A percentile compares a stretch with the other conserved stretches of the same genome.
Evolutionary conservation across 2,888 invertebrate species (phyloP).

Genomic region (Strigamia crassipes): DNA sequence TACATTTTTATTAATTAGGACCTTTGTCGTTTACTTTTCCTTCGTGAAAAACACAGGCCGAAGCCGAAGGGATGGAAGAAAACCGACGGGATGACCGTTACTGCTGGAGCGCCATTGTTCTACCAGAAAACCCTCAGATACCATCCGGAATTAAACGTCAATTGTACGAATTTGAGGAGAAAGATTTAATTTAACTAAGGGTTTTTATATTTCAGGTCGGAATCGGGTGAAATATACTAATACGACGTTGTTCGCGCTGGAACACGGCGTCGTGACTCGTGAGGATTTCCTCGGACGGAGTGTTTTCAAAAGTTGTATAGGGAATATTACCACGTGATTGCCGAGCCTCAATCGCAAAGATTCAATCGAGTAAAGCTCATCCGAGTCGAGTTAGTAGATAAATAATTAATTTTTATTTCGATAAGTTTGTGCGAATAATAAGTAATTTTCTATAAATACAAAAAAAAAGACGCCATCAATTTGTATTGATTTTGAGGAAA

Average conservation of each 20-base stretch:
- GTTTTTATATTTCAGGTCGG: conserved; percentile 82
- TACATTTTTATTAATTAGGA: neutral
- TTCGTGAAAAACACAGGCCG: neutral
- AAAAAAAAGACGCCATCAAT: neutral
- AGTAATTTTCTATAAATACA: neutral
- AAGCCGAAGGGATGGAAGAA: neutral
- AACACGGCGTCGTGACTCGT: conserved; percentile 80
- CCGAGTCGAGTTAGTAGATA: neutral
- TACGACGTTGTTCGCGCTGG: conserved; percentile 78
- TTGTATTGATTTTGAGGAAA: neutral
- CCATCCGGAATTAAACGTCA: conserved; percentile 1
- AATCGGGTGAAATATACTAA: conserved; percentile 75
- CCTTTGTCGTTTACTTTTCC: neutral
- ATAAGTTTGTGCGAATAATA: neutral
- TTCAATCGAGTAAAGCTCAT: conserved; percentile 24
- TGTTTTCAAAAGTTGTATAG: conserved; percentile 60
- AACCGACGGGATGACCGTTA: neutral
- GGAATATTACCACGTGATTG: conserved; percentile 30
- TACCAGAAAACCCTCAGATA: neutral
- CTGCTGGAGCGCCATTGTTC: neutral
- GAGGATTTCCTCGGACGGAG: conserved; percentile 74
- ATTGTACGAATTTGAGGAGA: neutral
- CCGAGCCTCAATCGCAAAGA: neutral
- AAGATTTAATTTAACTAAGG: conserved; percentile 10
- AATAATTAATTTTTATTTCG: no score